Base-by-base conservation (phyloP, 2,113 vertebrate species). In the Telmatochromis bifrenatus region DNA sequence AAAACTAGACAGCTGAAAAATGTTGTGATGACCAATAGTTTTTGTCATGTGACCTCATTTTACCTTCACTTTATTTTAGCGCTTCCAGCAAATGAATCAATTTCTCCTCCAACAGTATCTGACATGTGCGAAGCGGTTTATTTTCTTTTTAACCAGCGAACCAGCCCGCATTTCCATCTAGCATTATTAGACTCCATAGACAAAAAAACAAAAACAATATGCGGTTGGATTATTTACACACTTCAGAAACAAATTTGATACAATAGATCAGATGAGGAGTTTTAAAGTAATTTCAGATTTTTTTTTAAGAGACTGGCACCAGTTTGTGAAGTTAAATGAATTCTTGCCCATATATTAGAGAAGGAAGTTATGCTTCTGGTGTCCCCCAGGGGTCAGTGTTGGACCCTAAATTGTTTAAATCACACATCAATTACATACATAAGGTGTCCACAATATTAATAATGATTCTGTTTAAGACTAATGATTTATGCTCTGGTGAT, bases 201-300 rank as follows among this genome's bases (percentile, higher is more conserved):
- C 60, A 37, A 21, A 13, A 65, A 65, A 37, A 0, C 5, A 4
- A 60, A 31, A 60, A 60, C 60, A 65, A 65, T 37, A 37, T 1
- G 60, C 17, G 6, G 33, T 37, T 65, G 60, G 33, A 65, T 37
- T 65, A 65, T 37, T 65, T n/a, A 21, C 33, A n/a, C 19, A 37
- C 60, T 21, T 37, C 10, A 21, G 60, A 37, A 65, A 65, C 17
- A 37, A n/a, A 65, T 37, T 1, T 65, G 33, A 65, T 65, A 13
- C 1, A 37, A 37, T 65, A 65, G 1, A 21, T 65, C 4, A 65
- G 3, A 62, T 62, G 6, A 1, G 31, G 10, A 37, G 60, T 37
- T 65, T 1, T 37, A 65, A 37, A 65, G 33, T 65, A 12, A 65
- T 37, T 37, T 65, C 33, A 21, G 1, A 5, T 9, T 0, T 12